phyloP scores from a whole-genome alignment of 1,140 invertebrate genomes.

The Drosophila tristis region DNA sequence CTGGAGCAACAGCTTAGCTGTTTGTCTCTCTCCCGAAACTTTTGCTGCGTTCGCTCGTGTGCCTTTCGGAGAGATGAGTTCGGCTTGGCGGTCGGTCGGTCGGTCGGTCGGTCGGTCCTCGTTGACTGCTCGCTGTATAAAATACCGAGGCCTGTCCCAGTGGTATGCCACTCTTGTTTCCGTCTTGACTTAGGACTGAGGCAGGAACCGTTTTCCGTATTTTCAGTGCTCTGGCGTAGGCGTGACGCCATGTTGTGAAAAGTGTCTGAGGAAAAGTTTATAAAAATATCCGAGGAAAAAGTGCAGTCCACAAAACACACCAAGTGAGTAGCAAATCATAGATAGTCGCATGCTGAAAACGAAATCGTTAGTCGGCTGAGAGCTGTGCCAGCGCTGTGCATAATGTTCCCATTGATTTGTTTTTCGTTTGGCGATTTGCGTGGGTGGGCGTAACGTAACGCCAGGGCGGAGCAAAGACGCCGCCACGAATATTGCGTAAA shows the following conservation, averaged over 20 bases:
- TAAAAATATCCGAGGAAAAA: conserved; percentile 29
- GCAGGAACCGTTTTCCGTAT: conserved; percentile 21
- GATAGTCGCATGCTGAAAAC: not conserved
- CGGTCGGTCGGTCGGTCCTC: conserved; percentile 1
- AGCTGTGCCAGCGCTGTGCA: conserved; percentile 43
- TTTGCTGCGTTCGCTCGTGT: not conserved
- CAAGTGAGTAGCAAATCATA: conserved; percentile 16
- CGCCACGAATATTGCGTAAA: conserved; percentile 52
- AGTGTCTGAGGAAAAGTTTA: conserved; percentile 62
- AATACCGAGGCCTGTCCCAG: conserved; percentile 40
- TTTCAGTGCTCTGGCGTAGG: conserved; percentile 56
- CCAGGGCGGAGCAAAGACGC: conserved; percentile 8
- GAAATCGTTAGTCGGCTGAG: not conserved
- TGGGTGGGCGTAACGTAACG: conserved; percentile 38
- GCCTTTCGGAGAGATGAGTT: not conserved
- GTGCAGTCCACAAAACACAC: conserved; percentile 25
- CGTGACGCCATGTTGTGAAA: conserved; percentile 82
- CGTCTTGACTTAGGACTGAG: conserved; percentile 62
- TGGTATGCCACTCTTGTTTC: conserved; percentile 68
- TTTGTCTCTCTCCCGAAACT: not conserved
- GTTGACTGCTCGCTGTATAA: conserved; percentile 51
- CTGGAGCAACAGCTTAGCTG: no score
- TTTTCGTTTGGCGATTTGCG: conserved; percentile 37
- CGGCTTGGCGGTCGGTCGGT: not conserved
- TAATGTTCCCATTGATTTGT: conserved; percentile 43